Base-by-base conservation (phyloP, 2,113 vertebrate genomes). In the Engystomops pustulosus region DNA sequence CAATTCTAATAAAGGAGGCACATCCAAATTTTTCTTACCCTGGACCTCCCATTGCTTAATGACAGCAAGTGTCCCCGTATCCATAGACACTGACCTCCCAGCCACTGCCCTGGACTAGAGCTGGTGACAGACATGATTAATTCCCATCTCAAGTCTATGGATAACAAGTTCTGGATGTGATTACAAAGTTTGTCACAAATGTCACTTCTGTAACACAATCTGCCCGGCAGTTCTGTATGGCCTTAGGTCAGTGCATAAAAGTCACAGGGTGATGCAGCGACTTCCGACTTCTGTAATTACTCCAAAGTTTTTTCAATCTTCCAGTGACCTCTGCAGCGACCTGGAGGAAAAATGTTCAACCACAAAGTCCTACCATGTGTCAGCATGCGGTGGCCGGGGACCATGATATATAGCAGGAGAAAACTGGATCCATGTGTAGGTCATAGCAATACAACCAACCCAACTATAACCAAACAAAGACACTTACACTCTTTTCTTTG, bases 221-320 rank as follows among this genome's bases (percentile, higher is more conserved):
- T 36, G 30, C 49, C 72, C 72, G 18, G 6, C 30, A 34, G 51
- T 20, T 12, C 49, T 3, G 32, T 41, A 55, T 4, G 34, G 18
- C 75, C 53, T 3, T 23, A 27, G 32, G 75, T 51, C 32, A 38
- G 20, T n/a, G 32, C 15, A 6, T 51, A 44, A 3, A 25, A 76
- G 72, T 53, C 72, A 53, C 9, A 34, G 47, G 45, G 27, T 47
- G 15, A 20, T 9, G 25, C 2, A 20, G 45, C 25, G n/a, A 41
- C 75, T 78, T 78, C 74, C 47, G 18, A 55, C 30, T 53, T 77
- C 23, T 34, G 32, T 77, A 58, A 77, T 38, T 51, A 60, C 75
- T 41, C 11, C 20, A 14, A 60, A 60, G 45, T 78, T 36, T 41
- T n/a, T 60, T 60, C 11, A 23, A 41, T 34, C n/a, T 58, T 41